Conservation (phyloP, 2,888 invertebrate species). For the Podabrus alpinus region DNA sequence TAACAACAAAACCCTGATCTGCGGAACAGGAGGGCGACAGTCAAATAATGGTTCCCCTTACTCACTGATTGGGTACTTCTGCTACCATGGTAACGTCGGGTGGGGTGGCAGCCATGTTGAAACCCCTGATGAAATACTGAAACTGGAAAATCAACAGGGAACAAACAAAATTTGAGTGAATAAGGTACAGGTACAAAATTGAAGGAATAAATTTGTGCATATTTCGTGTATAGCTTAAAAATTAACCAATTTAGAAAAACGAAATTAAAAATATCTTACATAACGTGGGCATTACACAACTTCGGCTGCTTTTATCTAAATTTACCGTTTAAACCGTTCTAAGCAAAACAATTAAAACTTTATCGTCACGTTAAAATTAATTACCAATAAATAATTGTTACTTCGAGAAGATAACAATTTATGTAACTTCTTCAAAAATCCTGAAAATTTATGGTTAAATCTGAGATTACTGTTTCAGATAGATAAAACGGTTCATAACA, state of each 20-base stretch:
- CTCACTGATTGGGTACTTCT: conserved; percentile 48
- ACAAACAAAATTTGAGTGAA: neutral
- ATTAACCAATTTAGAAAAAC: neutral
- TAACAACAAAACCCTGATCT: conserved; percentile 19
- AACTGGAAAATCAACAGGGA: conserved; percentile 5
- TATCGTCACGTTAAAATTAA: neutral
- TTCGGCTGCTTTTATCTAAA: neutral
- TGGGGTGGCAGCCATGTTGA: conserved; percentile 55
- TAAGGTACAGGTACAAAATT: neutral
- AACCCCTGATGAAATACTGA: conserved; percentile 28
- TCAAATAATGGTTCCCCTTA: conserved; percentile 44
- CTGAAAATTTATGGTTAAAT: neutral
- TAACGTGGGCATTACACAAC: neutral
- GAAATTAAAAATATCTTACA: neutral
- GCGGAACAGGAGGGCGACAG: conserved; percentile 34
- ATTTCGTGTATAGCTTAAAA: neutral
- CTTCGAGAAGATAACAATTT: neutral
- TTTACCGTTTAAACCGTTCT: neutral
- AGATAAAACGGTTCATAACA: neutral
- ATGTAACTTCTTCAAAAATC: neutral
- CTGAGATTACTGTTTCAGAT: neutral
- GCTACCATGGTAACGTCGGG: conserved; percentile 52
- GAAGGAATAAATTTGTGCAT: neutral
- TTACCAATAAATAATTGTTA: neutral
- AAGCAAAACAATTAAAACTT: neutral